These are phyloP conservation scores for Dissostichus mawsoni DNA, from an alignment of 2,113 vertebrate species.

Conservation along the genomic window DNA sequence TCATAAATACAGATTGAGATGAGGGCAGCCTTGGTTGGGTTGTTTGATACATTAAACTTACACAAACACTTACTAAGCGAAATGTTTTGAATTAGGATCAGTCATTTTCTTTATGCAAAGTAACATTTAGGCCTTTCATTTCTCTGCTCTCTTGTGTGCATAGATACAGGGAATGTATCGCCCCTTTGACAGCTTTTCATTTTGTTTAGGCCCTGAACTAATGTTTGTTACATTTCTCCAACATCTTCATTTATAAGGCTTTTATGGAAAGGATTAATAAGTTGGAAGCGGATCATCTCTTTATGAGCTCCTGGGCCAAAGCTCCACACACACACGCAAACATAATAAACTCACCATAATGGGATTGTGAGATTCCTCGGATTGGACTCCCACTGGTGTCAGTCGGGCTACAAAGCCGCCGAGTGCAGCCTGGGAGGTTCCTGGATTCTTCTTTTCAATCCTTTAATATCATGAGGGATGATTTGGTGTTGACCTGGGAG, in stretches of 20 bases:
- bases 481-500: conserved; percentile 71
- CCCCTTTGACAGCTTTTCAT: conserved; percentile 17
- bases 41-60: background rate
- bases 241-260: conserved; percentile 53
- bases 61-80: conserved; percentile 9
- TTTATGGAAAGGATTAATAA: conserved; percentile 68
- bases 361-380: conserved; percentile 65
- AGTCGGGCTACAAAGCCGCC: conserved; percentile 15
- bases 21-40: conserved; percentile 5
- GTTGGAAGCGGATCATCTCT: conserved; percentile 55
- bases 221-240: conserved; percentile 44
- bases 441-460: conserved; percentile 53
- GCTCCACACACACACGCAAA: conserved; percentile 19
- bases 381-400: conserved; percentile 52
- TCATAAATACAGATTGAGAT: conserved; percentile 51
- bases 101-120: conserved; percentile 5
- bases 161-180: conserved; percentile 25
- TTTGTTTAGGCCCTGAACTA: conserved; percentile 34
- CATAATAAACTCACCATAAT: conserved; percentile 62
- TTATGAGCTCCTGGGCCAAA: conserved; percentile 47
- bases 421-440: conserved; percentile 44
- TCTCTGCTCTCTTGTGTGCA: background rate
- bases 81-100: conserved; percentile 26
- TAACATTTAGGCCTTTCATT: background rate
- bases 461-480: conserved; percentile 64